Evolutionary conservation across 2,797 vertebrate species (phyloP).

Genomic region (Pipistrellus pipistrellus): DNA sequence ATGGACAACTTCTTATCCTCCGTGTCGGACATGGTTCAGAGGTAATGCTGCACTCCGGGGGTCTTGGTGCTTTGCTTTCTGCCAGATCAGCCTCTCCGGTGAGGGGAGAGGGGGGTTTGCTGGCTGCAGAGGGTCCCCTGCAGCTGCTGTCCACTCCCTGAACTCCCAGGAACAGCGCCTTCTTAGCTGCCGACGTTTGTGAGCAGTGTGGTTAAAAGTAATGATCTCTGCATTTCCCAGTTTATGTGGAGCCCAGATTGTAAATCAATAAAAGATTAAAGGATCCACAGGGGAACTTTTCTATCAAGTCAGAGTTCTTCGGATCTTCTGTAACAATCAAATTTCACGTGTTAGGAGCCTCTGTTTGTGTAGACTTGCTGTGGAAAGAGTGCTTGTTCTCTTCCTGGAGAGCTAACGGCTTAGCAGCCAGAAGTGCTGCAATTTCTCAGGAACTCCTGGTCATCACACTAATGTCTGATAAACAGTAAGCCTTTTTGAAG

Average conservation of each 20-base stretch:
- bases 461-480: background rate
- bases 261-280: background rate
- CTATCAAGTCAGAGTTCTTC: background rate
- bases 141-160: background rate
- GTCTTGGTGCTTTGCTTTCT: background rate
- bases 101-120: no score
- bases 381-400: background rate
- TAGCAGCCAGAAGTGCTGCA: background rate
- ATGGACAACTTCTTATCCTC: slow-evolving; percentile 95
- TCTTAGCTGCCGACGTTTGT: accelerated
- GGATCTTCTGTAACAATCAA: background rate
- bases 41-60: slow-evolving; percentile 87
- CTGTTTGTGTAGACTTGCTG: no score
- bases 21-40: slow-evolving; percentile 94
- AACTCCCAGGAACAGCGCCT: no score
- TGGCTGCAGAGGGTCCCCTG: background rate
- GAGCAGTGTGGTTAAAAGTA: background rate
- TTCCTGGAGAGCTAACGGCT: background rate
- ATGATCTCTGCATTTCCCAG: background rate
- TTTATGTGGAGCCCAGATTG: background rate
- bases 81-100: accelerated
- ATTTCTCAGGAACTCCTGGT: background rate
- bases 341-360: background rate
- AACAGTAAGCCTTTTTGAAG: background rate
- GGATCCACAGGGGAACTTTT: background rate